Percentiles rank a stretch among this genome's conserved stretches.
phyloP scores from a whole-genome alignment of 2,113 vertebrate species.

The Gadus macrocephalus region DNA sequence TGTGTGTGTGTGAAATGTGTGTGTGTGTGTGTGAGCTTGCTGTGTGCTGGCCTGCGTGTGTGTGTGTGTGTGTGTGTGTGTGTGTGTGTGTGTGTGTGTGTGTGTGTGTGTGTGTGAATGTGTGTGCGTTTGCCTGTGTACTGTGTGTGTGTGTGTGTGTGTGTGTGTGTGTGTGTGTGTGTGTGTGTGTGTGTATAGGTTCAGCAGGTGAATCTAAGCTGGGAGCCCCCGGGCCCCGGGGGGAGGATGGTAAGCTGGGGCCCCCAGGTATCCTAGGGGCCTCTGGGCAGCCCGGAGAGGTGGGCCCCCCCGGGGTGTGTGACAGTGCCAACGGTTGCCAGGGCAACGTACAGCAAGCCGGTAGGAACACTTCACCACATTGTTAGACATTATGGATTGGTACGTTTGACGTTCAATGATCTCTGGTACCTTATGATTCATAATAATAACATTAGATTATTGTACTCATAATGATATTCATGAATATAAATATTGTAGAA shows the following conservation, averaged over 20 bases:
- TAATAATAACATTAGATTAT: not conserved
- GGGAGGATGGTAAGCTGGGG: conserved; percentile 71
- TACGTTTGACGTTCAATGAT: too few relatives aligned
- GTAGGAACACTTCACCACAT: conserved; percentile 28
- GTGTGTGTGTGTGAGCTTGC: conserved; percentile 5
- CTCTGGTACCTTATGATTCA: not conserved
- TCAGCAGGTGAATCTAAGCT: conserved; percentile 73
- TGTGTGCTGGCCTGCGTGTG: not conserved
- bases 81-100: not conserved
- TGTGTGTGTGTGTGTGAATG: conserved; percentile 4
- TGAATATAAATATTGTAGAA: too few relatives aligned
- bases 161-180: conserved; percentile 19
- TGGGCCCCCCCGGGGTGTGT: conserved; percentile 75
- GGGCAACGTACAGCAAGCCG: conserved; percentile 42
- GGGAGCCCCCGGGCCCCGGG: conserved; percentile 71
- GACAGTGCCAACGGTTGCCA: conserved; percentile 77
- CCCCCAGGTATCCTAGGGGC: conserved; percentile 64
- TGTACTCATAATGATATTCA: not conserved
- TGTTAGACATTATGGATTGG: not conserved
- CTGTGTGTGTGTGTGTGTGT: conserved; percentile 13
- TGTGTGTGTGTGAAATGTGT: conserved; percentile 3
- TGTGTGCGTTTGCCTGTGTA: not conserved
- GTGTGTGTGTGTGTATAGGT: conserved; percentile 59
- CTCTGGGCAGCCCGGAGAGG: conserved; percentile 73
- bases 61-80: not conserved